Evolutionary conservation across 2,797 vertebrate species (phyloP).

Genomic region (Brotula barbata): DNA sequence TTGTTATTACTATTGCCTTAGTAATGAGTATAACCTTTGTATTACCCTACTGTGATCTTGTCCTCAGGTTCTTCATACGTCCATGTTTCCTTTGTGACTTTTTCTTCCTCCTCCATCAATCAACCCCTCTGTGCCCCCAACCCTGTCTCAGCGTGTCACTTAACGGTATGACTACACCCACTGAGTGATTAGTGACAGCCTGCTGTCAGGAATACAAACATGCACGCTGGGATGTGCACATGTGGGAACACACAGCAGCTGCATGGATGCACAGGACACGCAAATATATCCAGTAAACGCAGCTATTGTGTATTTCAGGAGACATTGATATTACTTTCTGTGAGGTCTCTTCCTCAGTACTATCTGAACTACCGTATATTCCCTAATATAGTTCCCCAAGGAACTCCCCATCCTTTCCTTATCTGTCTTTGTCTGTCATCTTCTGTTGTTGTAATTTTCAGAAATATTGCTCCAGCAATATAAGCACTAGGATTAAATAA

Average conservation of each 20-base stretch:
- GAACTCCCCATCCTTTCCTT: background rate
- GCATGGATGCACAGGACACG: constrained; percentile 12
- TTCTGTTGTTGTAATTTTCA: background rate
- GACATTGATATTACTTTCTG: background rate
- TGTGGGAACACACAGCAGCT: constrained; percentile 14
- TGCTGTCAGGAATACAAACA: constrained; percentile 63
- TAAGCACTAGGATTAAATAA: no score
- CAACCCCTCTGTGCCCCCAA: constrained; percentile 25
- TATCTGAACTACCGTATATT: background rate
- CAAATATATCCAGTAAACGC: constrained; percentile 6
- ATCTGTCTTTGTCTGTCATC: background rate
- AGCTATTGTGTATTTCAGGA: background rate
- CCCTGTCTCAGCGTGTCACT: constrained; percentile 44
- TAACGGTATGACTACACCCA: constrained; percentile 53
- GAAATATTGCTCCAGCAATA: no score
- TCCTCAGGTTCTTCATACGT: constrained; percentile 5
- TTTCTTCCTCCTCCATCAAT: constrained; percentile 28
- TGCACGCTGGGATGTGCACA: constrained; percentile 36
- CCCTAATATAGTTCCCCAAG: background rate
- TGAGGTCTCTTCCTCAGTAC: background rate
- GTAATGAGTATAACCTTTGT: background rate
- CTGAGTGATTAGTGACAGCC: constrained; percentile 73
- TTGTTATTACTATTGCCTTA: background rate
- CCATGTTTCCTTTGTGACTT: constrained; percentile 4
- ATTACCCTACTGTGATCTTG: constrained; percentile 25